Base-by-base conservation (phyloP, 2,797 vertebrate genomes). In the Allobates femoralis region DNA sequence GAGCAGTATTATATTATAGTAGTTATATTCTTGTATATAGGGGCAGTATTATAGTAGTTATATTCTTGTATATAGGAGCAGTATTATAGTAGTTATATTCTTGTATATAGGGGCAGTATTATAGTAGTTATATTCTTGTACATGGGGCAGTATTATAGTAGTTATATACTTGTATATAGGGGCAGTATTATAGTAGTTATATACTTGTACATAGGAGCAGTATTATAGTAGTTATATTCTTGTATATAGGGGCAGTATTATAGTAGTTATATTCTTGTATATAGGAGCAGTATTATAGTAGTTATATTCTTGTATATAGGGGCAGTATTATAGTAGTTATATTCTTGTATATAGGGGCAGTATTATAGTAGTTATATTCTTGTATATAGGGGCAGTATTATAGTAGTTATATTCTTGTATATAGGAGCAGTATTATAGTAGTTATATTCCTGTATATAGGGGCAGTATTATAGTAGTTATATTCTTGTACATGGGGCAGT, bases 21-120 rank as follows among this genome's bases (percentile, higher is more conserved):
- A 73, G 69, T 73, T 46, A 73, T 73, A 73, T 46, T 73, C 21
- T n/a, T 73, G 37, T 73, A 73, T 7, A 73, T 73, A 46, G 69
- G 69, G 23, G 67, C 69, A 73, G 34, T 73, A 73, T 73, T 46
- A 46, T 73, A 46, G 34, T 46, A 73, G 37, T 73, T 73, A 26
- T 62, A 62, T 62, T 62, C 58, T 26, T 62, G 58, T 62, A 62
- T 12, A 62, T 62, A 62, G 58, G 58, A 14, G 58, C 58, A 26
- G 58, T 62, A 62, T 62, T 62, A 62, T 62, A 62, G 23, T 26
- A 62, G 58, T 62, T 62, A 62, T 62, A 62, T 26, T 26, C 58
- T 26, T 62, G 23, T 62, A 62, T 12, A 26, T 62, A 62, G 58
- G 58, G 26, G 58, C 58, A 62, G 58, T 62, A 62, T 62, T 62